These are phyloP conservation scores for Polyodon spathula DNA, from an alignment of 2,113 vertebrate species.

Conservation along the genomic window DNA sequence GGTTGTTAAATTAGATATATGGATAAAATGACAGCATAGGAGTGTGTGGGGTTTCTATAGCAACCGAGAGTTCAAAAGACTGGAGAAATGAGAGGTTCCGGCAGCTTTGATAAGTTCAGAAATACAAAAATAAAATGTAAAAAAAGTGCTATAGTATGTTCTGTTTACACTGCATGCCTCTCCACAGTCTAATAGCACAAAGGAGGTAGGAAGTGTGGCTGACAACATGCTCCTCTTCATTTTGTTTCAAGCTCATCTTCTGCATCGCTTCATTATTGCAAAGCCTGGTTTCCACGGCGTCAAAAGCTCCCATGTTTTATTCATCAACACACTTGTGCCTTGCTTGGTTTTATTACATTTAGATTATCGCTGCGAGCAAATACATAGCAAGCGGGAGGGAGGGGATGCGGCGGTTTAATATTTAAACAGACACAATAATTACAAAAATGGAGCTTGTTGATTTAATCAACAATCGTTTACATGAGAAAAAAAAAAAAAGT, in stretches of 20 bases:
- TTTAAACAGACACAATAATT: neutral
- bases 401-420: neutral
- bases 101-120: no score
- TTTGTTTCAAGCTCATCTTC: neutral
- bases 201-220: neutral
- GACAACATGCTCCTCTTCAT: neutral
- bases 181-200: no score
- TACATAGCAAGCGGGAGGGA: neutral
- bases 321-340: neutral
- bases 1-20: no score
- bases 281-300: neutral
- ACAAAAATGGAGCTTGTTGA: neutral
- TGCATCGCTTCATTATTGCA: neutral
- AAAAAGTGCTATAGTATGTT: no score
- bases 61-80: no score
- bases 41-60: no score
- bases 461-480: neutral
- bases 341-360: neutral
- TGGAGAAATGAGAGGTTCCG: no score
- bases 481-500: neutral
- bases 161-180: no score
- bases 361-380: neutral
- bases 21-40: no score
- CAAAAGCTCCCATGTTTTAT: neutral
- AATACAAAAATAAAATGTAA: no score